A percentile compares a stretch with the other conserved stretches of the same genome.
Evolutionary conservation across 2,797 vertebrate species (phyloP).

Genomic region (Pseudocheirus occidentalis): DNA sequence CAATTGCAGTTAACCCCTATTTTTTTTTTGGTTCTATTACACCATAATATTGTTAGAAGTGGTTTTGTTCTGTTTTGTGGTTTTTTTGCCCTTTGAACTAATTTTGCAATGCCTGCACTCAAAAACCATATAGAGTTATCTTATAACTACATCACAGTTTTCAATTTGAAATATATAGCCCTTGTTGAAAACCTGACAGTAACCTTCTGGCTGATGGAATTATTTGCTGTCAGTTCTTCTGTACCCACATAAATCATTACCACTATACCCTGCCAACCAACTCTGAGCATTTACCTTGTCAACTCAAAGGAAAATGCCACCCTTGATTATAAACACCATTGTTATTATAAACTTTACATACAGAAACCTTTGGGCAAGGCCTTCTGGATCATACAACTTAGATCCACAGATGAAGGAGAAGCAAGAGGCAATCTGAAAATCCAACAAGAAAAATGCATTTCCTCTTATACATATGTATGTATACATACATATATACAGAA

Average conservation of each 20-base stretch:
- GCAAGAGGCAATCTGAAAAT: neutral
- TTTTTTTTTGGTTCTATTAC: neutral
- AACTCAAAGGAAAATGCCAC: slow-evolving; percentile 25
- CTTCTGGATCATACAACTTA: neutral
- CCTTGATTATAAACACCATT: neutral
- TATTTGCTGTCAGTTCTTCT: neutral
- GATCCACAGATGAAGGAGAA: neutral
- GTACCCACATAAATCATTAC: slow-evolving; percentile 20
- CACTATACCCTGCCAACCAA: neutral
- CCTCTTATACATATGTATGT: neutral
- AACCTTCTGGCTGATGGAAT: slow-evolving; percentile 27
- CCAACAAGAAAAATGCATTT: neutral
- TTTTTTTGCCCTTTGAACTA: neutral
- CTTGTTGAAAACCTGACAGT: slow-evolving; percentile 12
- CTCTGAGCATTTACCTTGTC: neutral
- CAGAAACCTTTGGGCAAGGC: neutral
- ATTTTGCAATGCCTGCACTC: neutral
- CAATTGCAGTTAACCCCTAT: neutral
- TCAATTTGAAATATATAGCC: slow-evolving; percentile 12
- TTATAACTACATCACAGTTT: neutral
- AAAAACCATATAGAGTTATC: neutral
- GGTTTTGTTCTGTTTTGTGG: neutral
- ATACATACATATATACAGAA: too few relatives aligned
- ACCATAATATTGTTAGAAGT: neutral
- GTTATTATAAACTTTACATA: neutral